Conservation (phyloP, 2,113 vertebrate genomes). For the Osmerus eperlanus region DNA sequence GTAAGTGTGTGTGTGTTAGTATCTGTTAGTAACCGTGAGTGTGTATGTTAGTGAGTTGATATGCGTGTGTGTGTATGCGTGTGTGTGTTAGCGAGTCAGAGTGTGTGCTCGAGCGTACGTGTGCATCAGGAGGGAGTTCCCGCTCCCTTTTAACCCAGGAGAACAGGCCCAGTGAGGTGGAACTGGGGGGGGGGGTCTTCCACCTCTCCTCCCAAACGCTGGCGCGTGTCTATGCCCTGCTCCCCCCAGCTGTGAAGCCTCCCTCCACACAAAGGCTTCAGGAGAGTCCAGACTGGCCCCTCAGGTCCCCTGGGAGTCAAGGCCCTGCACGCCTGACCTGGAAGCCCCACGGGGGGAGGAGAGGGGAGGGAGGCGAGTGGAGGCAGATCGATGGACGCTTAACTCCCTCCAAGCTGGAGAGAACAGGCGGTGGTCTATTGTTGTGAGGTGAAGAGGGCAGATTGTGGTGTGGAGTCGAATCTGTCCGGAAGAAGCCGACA, state of each 20-base stretch:
- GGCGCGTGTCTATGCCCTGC: conserved; percentile 56
- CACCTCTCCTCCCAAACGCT: conserved; percentile 54
- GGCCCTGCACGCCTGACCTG: conserved; percentile 1
- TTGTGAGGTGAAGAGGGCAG: too few relatives aligned
- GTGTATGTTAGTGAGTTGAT: conserved; percentile 4
- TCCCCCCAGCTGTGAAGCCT: conserved; percentile 48
- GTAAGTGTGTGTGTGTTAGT: background rate
- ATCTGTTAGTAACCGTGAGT: background rate
- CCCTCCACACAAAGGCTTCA: conserved; percentile 44
- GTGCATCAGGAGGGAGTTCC: conserved; percentile 9
- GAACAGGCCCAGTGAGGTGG: conserved; percentile 61
- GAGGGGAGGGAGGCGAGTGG: conserved; percentile 17
- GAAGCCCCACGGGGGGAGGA: conserved; percentile 9
- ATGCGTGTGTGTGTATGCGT: conserved; percentile 5
- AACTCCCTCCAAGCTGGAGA: background rate
- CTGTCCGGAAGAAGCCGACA: too few relatives aligned
- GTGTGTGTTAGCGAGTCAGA: background rate
- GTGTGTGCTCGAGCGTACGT: conserved; percentile 22
- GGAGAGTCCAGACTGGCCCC: conserved; percentile 38
- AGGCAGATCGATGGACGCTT: background rate
- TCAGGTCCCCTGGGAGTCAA: conserved; percentile 31
- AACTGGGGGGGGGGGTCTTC: conserved; percentile 47
- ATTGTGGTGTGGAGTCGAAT: too few relatives aligned
- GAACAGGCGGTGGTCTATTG: background rate
- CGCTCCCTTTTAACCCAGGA: conserved; percentile 44